Evolutionary conservation across 2,888 invertebrate genomes (phyloP).

Genomic region (Biston betularia): DNA sequence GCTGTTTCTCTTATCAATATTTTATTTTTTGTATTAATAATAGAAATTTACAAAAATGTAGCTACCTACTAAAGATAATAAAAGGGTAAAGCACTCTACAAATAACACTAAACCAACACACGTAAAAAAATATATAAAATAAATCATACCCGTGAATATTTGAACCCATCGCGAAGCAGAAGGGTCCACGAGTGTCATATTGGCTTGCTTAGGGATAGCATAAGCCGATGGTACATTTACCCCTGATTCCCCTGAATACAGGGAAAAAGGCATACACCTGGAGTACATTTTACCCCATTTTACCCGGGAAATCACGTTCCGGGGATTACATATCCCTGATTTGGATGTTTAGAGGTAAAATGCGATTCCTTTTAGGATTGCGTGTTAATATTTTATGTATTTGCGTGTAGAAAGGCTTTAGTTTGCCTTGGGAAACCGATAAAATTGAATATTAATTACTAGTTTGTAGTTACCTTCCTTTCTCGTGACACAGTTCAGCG

Average conservation of each 20-base stretch:
- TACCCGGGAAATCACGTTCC: constrained; percentile 56
- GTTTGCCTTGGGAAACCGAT: constrained; percentile 16
- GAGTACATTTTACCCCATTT: constrained; percentile 37
- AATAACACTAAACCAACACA: constrained; percentile 10
- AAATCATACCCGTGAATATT: constrained; percentile 33
- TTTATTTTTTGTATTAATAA: too few relatives aligned
- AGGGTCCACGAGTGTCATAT: constrained; percentile 42
- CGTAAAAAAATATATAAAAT: constrained; percentile 23
- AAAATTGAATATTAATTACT: background rate
- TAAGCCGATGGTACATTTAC: constrained; percentile 34
- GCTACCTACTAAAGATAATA: background rate
- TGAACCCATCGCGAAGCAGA: constrained; percentile 28
- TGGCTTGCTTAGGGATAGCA: constrained; percentile 54
- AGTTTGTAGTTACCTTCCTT: background rate
- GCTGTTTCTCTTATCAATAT: too few relatives aligned
- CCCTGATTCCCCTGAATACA: constrained; percentile 16
- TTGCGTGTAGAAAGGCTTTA: constrained; percentile 22
- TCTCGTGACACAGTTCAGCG: too few relatives aligned
- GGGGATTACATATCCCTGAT: constrained; percentile 52
- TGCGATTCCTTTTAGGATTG: constrained; percentile 30
- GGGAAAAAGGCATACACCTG: constrained; percentile 44
- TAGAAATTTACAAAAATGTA: too few relatives aligned
- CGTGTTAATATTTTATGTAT: constrained; percentile 31
- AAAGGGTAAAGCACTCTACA: background rate
- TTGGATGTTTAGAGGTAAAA: constrained; percentile 48